phyloP scores from a whole-genome alignment of 2,888 invertebrate species.

The Amiota mariae region DNA sequence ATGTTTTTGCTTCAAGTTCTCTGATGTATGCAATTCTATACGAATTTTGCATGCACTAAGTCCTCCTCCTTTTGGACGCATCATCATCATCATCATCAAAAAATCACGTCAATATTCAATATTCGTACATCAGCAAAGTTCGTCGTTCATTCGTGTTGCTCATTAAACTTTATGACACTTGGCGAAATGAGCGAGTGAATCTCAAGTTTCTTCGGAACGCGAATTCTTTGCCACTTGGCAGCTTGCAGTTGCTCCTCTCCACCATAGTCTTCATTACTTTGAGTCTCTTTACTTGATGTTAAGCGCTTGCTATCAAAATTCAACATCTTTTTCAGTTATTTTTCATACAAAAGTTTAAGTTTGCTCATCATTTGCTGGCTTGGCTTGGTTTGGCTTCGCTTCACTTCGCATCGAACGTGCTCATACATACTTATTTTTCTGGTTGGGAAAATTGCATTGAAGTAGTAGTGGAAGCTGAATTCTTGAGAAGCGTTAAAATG shows the following conservation, averaged over 20 bases:
- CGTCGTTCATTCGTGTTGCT: conserved; percentile 60
- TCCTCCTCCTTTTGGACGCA: not conserved
- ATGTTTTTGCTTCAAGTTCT: not conserved
- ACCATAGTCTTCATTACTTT: not conserved
- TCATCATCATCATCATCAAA: conserved; percentile 39
- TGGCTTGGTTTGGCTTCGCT: not conserved
- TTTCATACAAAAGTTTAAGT: conserved; percentile 53
- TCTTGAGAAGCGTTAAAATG: conserved; percentile 33
- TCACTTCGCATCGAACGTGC: too few species aligned
- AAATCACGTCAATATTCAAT: conserved; percentile 66
- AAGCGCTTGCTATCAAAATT: conserved; percentile 28
- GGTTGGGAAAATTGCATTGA: conserved; percentile 6
- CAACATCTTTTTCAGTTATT: conserved; percentile 24
- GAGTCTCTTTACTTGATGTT: not conserved
- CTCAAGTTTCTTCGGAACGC: not conserved
- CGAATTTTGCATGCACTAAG: too few species aligned
- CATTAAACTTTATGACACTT: conserved; percentile 60
- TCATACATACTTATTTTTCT: too few species aligned
- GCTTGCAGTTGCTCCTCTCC: not conserved
- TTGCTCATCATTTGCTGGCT: conserved; percentile 63
- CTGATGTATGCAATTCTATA: too few species aligned
- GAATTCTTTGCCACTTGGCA: conserved; percentile 5
- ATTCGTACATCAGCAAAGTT: conserved; percentile 38
- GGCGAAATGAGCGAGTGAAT: not conserved
- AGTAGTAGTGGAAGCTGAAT: conserved; percentile 53